phyloP scores from a whole-genome alignment of 2,888 invertebrate species.

The Nowickia ferox region DNA sequence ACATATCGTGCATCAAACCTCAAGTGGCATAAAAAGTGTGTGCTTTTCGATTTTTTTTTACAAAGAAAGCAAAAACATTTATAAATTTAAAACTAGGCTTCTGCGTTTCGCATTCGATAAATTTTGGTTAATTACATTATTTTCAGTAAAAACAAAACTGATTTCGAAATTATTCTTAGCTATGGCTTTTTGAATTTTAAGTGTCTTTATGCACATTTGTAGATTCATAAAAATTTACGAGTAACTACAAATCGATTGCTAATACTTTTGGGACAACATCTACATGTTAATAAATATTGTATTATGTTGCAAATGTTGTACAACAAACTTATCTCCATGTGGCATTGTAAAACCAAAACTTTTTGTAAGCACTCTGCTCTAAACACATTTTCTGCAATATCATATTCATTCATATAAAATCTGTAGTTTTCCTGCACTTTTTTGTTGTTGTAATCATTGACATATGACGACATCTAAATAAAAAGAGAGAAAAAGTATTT shows the following conservation, averaged over 20 bases:
- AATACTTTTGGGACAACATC: background rate
- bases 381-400: conserved; percentile 5
- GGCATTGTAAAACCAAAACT: background rate
- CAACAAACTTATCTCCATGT: conserved; percentile 12
- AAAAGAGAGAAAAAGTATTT: background rate
- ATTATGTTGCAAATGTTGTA: conserved; percentile 7
- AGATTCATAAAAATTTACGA: too few relatives aligned
- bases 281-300: conserved; percentile 6
- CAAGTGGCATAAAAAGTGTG: too few relatives aligned
- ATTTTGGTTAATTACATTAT: too few relatives aligned
- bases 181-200: too few relatives aligned
- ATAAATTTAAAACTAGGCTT: too few relatives aligned
- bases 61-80: too few relatives aligned
- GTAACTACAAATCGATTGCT: background rate
- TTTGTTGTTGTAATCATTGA: conserved; percentile 32
- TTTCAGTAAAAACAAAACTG: background rate
- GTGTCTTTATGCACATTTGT: too few relatives aligned
- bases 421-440: background rate
- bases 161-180: too few relatives aligned
- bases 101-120: too few relatives aligned
- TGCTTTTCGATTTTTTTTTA: too few relatives aligned
- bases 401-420: conserved; percentile 50
- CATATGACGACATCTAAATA: conserved; percentile 62
- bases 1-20: too few relatives aligned
- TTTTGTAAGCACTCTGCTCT: background rate